phyloP scores from a whole-genome alignment of 2,888 invertebrate species.

The Plebejus melissa region DNA sequence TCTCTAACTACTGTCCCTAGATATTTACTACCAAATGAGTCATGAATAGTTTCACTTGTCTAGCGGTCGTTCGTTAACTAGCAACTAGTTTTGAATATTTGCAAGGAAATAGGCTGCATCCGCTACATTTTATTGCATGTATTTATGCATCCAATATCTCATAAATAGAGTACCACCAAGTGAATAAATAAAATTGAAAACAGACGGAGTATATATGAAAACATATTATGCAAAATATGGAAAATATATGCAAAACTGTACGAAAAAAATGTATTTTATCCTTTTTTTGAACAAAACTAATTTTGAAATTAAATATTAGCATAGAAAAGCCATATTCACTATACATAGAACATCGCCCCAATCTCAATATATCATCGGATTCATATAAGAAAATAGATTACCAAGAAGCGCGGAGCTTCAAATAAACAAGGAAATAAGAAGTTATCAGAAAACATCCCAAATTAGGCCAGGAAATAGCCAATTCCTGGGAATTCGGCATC shows the following conservation, averaged over 20 bases:
- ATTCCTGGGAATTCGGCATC: not conserved
- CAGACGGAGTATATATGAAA: not conserved
- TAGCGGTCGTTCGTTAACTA: not conserved
- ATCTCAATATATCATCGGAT: not conserved
- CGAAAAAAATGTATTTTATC: too few species aligned
- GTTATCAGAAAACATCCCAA: constrained; percentile 8
- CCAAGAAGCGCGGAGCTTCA: not conserved
- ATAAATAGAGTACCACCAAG: not conserved
- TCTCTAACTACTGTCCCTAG: not conserved
- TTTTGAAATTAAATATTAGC: too few species aligned
- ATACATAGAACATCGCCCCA: too few species aligned
- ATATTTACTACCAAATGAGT: not conserved
- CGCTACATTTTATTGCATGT: not conserved
- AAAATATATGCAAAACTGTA: too few species aligned
- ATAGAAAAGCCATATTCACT: too few species aligned
- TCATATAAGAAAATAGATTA: not conserved
- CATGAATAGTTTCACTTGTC: constrained; percentile 5
- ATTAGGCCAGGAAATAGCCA: constrained; percentile 14
- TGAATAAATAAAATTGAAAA: not conserved
- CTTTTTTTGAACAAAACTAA: too few species aligned
- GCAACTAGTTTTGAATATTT: not conserved
- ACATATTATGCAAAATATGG: too few species aligned
- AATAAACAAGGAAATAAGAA: constrained; percentile 16
- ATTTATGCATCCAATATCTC: constrained; percentile 6
- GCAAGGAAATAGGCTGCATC: not conserved